Evolutionary conservation across 2,113 vertebrate genomes (phyloP).

Genomic region (Passer montanus): DNA sequence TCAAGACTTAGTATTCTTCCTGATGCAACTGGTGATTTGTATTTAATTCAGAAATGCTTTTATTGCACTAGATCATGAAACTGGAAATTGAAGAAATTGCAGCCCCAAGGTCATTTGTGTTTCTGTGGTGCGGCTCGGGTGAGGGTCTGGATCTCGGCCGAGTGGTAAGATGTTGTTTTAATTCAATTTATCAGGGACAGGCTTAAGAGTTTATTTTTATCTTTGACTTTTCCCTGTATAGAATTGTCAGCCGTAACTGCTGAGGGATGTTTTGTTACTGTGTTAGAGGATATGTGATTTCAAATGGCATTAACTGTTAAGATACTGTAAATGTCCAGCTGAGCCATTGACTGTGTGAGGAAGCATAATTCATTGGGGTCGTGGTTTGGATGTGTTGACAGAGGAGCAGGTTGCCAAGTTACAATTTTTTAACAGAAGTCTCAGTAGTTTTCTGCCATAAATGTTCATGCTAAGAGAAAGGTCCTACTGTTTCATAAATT

Average conservation of each 20-base stretch:
- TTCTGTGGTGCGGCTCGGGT: constrained; percentile 97
- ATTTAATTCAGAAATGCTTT: background rate
- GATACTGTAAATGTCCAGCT: background rate
- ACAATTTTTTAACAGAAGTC: background rate
- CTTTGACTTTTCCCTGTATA: background rate
- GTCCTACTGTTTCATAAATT: background rate
- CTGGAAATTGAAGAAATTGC: constrained; percentile 98
- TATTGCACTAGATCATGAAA: constrained; percentile 90
- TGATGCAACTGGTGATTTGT: background rate
- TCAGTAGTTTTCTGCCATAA: background rate
- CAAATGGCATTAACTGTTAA: background rate
- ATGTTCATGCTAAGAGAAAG: background rate
- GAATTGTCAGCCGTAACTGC: background rate
- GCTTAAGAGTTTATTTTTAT: constrained; percentile 23
- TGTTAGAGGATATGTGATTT: background rate
- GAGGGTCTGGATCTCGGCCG: constrained; percentile 95
- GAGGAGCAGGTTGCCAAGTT: background rate
- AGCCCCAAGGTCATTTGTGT: constrained; percentile 91
- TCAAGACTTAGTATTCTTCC: background rate
- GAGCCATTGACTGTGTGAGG: background rate
- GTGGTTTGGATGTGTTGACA: background rate
- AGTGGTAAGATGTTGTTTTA: constrained; percentile 83
- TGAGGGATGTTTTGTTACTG: background rate
- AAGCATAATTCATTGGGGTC: background rate
- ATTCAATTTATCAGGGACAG: background rate